These are phyloP conservation scores for Apogon hyalosoma DNA, from an alignment of 2,797 vertebrate genomes.

Conservation along the genomic window DNA sequence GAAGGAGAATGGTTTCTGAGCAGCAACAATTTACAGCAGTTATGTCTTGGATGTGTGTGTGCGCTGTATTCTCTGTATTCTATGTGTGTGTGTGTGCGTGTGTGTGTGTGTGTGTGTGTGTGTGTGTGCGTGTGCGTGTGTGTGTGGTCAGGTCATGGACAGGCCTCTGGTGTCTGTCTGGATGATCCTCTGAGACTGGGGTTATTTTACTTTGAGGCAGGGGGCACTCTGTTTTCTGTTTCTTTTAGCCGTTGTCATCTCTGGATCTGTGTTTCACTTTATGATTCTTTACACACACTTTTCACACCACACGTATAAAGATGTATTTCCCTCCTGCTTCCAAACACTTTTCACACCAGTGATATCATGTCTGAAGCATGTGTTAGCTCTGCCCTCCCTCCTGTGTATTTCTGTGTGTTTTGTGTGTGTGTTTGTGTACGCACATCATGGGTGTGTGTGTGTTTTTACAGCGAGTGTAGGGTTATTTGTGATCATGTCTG, in stretches of 20 bases:
- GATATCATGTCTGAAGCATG: conserved; percentile 54
- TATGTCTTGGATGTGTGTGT: not conserved
- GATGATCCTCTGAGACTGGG: conserved; percentile 33
- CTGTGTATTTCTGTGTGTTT: conserved; percentile 1
- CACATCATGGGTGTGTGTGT: conserved; percentile 44
- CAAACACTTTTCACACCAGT: conserved; percentile 37
- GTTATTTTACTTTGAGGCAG: conserved; percentile 34
- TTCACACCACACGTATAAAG: conserved; percentile 15
- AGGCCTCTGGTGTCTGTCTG: conserved; percentile 18
- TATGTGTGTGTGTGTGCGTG: conserved; percentile 24
- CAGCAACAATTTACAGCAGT: not conserved
- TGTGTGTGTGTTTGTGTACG: not conserved
- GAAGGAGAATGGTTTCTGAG: not conserved
- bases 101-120: conserved; percentile 31
- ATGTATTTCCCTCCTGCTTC: conserved; percentile 3
- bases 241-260: conserved; percentile 22
- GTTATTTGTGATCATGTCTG: conserved; percentile 41
- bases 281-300: conserved; percentile 12
- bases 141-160: conserved; percentile 25
- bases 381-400: conserved; percentile 11
- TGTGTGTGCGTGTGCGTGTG: conserved; percentile 14
- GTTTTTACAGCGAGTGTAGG: conserved; percentile 41
- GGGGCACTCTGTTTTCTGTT: conserved; percentile 11
- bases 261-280: conserved; percentile 10
- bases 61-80: too few species aligned